Percentiles rank a stretch among this genome's conserved stretches.
Evolutionary conservation across 1,140 invertebrate species (phyloP).

Genomic region (Phthorimaea operculella): DNA sequence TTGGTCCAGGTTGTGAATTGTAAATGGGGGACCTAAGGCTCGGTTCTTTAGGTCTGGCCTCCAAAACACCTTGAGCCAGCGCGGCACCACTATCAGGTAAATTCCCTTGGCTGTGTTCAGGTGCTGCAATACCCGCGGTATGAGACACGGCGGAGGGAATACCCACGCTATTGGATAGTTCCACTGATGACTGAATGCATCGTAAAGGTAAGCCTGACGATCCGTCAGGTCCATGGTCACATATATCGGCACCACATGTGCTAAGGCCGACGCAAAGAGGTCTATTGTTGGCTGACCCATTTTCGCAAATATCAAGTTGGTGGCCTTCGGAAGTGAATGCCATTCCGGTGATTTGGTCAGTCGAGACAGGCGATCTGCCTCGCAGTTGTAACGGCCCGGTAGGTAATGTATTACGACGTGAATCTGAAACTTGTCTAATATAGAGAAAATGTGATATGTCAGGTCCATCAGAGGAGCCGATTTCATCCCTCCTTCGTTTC

Average conservation of each 20-base stretch:
- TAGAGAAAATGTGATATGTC: constrained; percentile 19
- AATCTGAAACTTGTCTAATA: constrained; percentile 9
- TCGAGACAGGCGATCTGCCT: constrained; percentile 25
- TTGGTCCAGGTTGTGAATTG: constrained; percentile 13
- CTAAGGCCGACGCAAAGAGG: constrained; percentile 20
- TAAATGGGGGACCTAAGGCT: constrained; percentile 16
- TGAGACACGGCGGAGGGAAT: neutral
- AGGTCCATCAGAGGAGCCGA: constrained; percentile 22
- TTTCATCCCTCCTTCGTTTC: constrained; percentile 30
- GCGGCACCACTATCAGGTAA: constrained; percentile 8
- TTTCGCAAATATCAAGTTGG: neutral
- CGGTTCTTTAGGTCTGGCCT: constrained; percentile 21
- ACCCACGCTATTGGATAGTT: neutral
- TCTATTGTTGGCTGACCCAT: constrained; percentile 6
- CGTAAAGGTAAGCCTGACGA: constrained; percentile 11
- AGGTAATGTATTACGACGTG: constrained; percentile 9
- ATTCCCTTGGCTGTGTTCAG: neutral
- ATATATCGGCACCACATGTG: constrained; percentile 18
- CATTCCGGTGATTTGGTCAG: neutral
- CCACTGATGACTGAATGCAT: neutral
- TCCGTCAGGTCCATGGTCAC: constrained; percentile 20
- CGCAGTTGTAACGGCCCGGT: constrained; percentile 22
- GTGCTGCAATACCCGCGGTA: neutral
- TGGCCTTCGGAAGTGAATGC: neutral
- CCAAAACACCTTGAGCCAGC: constrained; percentile 24